A percentile compares a stretch with the other conserved stretches of the same genome.
phyloP scores from a whole-genome alignment of 2,888 invertebrate genomes.

The Sycophila texana region DNA sequence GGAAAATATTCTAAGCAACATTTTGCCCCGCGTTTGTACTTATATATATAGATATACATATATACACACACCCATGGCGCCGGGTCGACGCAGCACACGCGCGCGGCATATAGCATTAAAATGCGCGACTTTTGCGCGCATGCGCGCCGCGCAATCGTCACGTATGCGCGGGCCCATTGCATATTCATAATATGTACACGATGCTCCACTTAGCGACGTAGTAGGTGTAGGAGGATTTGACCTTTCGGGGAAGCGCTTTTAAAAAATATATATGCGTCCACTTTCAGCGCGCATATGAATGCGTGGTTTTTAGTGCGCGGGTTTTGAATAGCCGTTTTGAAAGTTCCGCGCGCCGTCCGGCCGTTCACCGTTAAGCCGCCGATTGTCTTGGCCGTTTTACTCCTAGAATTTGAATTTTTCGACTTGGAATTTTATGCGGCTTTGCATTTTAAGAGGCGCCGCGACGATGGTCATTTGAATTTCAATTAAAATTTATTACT shows the following conservation, averaged over 20 bases:
- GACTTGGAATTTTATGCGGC: not conserved
- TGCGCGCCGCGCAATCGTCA: slow-evolving; percentile 58
- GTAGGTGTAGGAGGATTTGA: slow-evolving; percentile 67
- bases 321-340: slow-evolving; percentile 37
- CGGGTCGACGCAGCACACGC: not conserved
- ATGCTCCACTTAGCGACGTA: slow-evolving; percentile 63
- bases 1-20: slow-evolving; percentile 41
- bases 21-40: slow-evolving; percentile 53
- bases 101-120: slow-evolving; percentile 40
- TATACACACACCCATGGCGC: slow-evolving; percentile 48
- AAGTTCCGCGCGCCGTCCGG: slow-evolving; percentile 17
- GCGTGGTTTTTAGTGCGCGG: slow-evolving; percentile 15
- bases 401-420: slow-evolving; percentile 27
- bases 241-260: slow-evolving; percentile 57
- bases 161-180: slow-evolving; percentile 60
- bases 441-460: not conserved
- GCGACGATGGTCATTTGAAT: not conserved
- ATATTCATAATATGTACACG: slow-evolving; percentile 66
- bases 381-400: slow-evolving; percentile 24
- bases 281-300: not conserved
- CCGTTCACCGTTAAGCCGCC: slow-evolving; percentile 30
- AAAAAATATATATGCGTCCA: slow-evolving; percentile 15
- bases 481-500: slow-evolving; percentile 7
- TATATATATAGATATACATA: slow-evolving; percentile 37
- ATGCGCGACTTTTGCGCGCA: slow-evolving; percentile 52